Base-by-base conservation (phyloP, 2,888 invertebrate genomes). In the Lamellibrachia satsuma region DNA sequence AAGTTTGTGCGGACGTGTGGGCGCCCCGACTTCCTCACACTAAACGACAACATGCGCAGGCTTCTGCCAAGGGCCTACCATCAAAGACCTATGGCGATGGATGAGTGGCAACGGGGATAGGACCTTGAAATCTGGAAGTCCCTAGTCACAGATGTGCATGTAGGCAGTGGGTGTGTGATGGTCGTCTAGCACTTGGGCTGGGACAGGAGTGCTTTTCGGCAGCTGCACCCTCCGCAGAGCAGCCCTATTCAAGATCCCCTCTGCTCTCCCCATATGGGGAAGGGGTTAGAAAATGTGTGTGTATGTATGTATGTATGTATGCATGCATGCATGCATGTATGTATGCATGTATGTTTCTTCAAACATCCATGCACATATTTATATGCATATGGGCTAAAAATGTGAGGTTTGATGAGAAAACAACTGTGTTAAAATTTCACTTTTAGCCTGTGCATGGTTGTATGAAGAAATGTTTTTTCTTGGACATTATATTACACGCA, bases 241-340 rank as follows among this genome's bases (percentile, higher is more conserved):
- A 39, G 39, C 39, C 39, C 39, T 39, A 39, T 39, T 39, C 39
- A 39, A 39, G 39, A 39, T 39, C 39, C 39, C 39, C 39, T 39
- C 39, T 39, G 39, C 39, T 39, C 39, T 39, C 39, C 39, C 39
- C 39, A 39, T 39, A 39, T 39, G 39, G 39, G 39, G 39, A 39
- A 39, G 39, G 39, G 39, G 90, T 90, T 90, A 90, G 15, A 90
- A 90, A 22, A 90, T 90, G n/a, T 1, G n/a, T 90, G n/a, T 90
- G n/a, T 90, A 90, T 90, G n/a, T 90, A 90, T 90, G n/a, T 90
- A 90, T 90, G n/a, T 90, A 90, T 90, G n/a, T 1, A 90, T 90
- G n/a, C 1, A 90, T 90, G n/a, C 15, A 90, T 90, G n/a, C n/a
- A 90, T 90, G n/a, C 1, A 90, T 90, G n/a, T 90, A 90, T 90